Conservation (phyloP, 2,797 vertebrate species). For the Lepidocolaptes lacrymiger region DNA sequence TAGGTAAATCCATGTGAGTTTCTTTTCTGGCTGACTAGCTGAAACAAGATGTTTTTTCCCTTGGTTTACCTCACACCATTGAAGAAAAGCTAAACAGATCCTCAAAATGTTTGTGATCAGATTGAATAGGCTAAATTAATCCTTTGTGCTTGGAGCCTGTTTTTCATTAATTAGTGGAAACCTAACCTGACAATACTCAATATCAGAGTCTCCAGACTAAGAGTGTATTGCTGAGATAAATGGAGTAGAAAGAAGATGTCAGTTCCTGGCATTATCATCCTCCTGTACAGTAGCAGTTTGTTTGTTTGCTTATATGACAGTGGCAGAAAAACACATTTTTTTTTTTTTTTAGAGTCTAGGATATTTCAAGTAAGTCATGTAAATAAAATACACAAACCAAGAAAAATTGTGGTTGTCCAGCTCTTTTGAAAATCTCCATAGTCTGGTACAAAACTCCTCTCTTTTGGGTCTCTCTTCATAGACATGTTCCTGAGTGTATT, state of each 20-base stretch:
- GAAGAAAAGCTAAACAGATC: conserved; percentile 52
- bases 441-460: not conserved
- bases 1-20: conserved; percentile 8
- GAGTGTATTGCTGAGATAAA: conserved; percentile 55
- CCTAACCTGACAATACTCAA: conserved; percentile 50
- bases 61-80: conserved; percentile 13
- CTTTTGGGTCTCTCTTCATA: not conserved
- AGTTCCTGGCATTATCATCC: not conserved
- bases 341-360: not conserved
- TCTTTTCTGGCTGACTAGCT: not conserved
- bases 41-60: conserved; percentile 21
- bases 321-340: not conserved
- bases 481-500: not conserved
- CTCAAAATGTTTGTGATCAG: conserved; percentile 55
- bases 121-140: conserved; percentile 57
- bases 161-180: conserved; percentile 64
- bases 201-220: conserved; percentile 53
- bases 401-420: not conserved
- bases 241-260: conserved; percentile 34
- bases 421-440: not conserved
- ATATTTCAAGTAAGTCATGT: not conserved
- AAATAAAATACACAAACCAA: not conserved
- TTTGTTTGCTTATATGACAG: not conserved
- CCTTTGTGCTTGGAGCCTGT: conserved; percentile 55
- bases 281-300: not conserved